Conservation (phyloP, 2,888 invertebrate genomes). For the Dynastes grantii region DNA sequence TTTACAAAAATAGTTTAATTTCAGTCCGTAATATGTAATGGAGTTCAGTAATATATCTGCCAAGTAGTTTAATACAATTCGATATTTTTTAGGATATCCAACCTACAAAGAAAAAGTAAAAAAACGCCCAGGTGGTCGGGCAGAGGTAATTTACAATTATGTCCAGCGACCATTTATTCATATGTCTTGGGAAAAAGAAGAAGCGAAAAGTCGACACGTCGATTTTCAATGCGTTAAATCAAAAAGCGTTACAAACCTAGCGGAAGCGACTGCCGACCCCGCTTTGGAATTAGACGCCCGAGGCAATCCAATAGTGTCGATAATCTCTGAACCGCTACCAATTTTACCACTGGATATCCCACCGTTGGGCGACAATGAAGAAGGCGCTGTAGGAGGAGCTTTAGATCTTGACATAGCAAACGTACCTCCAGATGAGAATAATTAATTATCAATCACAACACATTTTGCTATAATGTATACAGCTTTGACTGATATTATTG, state of each 20-base stretch:
- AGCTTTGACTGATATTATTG: slow-evolving; percentile 48
- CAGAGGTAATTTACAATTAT: slow-evolving; percentile 99
- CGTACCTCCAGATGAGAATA: slow-evolving; percentile 65
- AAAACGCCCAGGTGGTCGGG: slow-evolving; percentile 93
- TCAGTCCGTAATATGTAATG: too few relatives aligned
- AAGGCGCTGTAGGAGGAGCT: slow-evolving; percentile 66
- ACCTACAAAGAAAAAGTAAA: slow-evolving; percentile 99
- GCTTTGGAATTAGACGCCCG: slow-evolving; percentile 80
- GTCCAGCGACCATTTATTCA: slow-evolving; percentile 99
- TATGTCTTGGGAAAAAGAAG: slow-evolving; percentile 99
- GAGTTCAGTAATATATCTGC: too few relatives aligned
- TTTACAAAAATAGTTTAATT: too few relatives aligned
- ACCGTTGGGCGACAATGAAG: slow-evolving; percentile 66
- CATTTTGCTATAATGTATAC: slow-evolving; percentile 44
- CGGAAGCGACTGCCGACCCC: slow-evolving; percentile 95
- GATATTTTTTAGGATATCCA: slow-evolving; percentile 81
- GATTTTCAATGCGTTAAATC: slow-evolving; percentile 99
- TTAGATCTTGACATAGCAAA: slow-evolving; percentile 65
- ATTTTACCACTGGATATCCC: slow-evolving; percentile 58
- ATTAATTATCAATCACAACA: slow-evolving; percentile 40
- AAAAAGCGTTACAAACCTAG: slow-evolving; percentile 96
- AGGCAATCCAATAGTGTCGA: slow-evolving; percentile 69
- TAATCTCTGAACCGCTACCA: slow-evolving; percentile 63
- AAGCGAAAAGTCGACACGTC: slow-evolving; percentile 98
- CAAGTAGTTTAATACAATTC: too few relatives aligned